A percentile compares a stretch with the other conserved stretches of the same genome.
Evolutionary conservation across 1,140 invertebrate genomes (phyloP).

Genomic region (Drosophila nasuta): DNA sequence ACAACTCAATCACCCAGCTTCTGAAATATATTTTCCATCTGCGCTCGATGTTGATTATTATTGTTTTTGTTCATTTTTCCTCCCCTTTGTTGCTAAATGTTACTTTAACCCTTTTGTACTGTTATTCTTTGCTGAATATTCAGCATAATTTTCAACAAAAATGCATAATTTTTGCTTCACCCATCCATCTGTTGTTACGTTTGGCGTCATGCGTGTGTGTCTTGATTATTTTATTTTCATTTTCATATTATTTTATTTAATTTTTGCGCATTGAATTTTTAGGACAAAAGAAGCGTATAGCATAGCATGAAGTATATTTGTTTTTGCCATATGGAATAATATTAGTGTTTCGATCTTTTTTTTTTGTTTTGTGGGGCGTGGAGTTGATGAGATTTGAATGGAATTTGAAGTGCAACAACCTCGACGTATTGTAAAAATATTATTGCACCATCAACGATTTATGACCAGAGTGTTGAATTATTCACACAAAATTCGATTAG

Average conservation of each 20-base stretch:
- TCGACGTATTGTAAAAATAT: constrained; percentile 37
- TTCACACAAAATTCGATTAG: constrained; percentile 29
- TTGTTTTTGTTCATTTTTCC: background rate
- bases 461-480: constrained; percentile 20
- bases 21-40: no score
- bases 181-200: background rate
- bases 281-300: constrained; percentile 25
- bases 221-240: constrained; percentile 30
- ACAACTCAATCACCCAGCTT: no score
- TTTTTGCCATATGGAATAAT: constrained; percentile 18
- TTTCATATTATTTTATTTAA: constrained; percentile 47
- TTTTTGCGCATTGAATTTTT: constrained; percentile 15
- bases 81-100: background rate
- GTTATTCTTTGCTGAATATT: background rate
- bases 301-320: constrained; percentile 5
- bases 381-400: constrained; percentile 28
- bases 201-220: constrained; percentile 1
- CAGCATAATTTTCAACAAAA: background rate
- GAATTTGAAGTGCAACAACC: constrained; percentile 39
- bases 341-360: constrained; percentile 19
- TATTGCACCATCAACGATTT: constrained; percentile 25
- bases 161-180: constrained; percentile 16
- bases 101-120: background rate
- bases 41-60: no score
- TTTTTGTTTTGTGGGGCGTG: background rate